Percentiles rank a stretch among this genome's conserved stretches.
Conservation (phyloP, 2,797 vertebrate genomes). For the Anomalospiza imberbis region DNA sequence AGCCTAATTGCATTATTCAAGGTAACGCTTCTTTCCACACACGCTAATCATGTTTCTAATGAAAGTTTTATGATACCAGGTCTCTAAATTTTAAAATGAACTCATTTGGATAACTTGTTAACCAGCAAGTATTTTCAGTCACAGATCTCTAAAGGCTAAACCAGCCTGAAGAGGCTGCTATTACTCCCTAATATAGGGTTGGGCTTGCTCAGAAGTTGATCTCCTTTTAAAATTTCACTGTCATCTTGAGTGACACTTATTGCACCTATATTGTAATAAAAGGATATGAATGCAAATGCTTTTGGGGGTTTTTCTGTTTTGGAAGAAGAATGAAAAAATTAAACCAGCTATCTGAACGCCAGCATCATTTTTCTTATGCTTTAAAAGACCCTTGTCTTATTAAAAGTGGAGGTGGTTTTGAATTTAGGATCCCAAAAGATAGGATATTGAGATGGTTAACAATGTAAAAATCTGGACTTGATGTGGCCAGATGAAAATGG, state of each 20-base stretch:
- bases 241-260: background rate
- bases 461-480: background rate
- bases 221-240: background rate
- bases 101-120: background rate
- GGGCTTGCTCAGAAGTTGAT: background rate
- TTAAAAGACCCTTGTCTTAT: background rate
- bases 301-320: fast-evolving
- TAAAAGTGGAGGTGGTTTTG: background rate
- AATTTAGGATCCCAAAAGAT: background rate
- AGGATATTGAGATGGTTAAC: background rate
- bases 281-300: background rate
- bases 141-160: background rate
- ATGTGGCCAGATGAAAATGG: background rate
- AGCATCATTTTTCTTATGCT: background rate
- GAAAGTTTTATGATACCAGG: background rate
- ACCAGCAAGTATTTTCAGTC: background rate
- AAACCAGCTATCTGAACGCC: background rate
- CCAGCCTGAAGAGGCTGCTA: background rate
- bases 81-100: background rate
- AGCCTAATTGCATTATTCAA: background rate
- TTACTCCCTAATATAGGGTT: background rate
- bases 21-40: background rate
- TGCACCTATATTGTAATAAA: background rate
- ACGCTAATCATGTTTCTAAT: background rate
- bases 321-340: background rate